Base-by-base conservation (phyloP, 2,113 vertebrate genomes). In the Narcine bancroftii region DNA sequence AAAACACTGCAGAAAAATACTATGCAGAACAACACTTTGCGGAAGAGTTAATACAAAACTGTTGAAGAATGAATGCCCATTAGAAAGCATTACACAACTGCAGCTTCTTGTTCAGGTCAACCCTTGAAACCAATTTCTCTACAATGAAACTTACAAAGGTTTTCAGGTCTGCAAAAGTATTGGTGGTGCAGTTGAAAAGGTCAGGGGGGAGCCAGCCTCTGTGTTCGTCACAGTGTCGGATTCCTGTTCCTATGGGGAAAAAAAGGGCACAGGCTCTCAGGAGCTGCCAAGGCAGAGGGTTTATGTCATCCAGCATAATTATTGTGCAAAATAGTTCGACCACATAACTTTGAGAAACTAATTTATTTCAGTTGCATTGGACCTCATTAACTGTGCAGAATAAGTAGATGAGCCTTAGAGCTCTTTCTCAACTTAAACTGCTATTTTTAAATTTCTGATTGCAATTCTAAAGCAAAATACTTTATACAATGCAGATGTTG, bases 191-290 rank as follows among this genome's bases (percentile, higher is more conserved):
- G 95, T 99, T 99, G 95, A 99, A 99, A 93, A 99, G 97, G 93
- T 97, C 97, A 89, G 98, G 97, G 93, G 97, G 95, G 73, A 99
- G 96, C 98, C 98, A 99, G 39, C 98, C 98, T 93, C 96, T 97
- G 95, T 99, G 97, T 93, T 99, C 98, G 0, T 99, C 98, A 83
- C 98, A 99, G 95, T 99, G 98, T 60, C 98, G 97, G 81, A 99
- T 95, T 0, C 98, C 98, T 0, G 98, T 98, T 71, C 98, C 98
- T 99, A 93, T 0, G 50, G 92, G 36, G 69, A 83, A 94, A 26
- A 73, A 29, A 89, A 76, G 10, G 15, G 42, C 13, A 73, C 71
- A 60, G 47, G 21, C 15, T 53, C 29, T 92, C 26, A 73, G 60
- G 15, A 39, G 3, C 39, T 69, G 26, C 42, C 65, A 42, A 91